phyloP scores from a whole-genome alignment of 2,888 invertebrate genomes.

The Leucophora obtusa region DNA sequence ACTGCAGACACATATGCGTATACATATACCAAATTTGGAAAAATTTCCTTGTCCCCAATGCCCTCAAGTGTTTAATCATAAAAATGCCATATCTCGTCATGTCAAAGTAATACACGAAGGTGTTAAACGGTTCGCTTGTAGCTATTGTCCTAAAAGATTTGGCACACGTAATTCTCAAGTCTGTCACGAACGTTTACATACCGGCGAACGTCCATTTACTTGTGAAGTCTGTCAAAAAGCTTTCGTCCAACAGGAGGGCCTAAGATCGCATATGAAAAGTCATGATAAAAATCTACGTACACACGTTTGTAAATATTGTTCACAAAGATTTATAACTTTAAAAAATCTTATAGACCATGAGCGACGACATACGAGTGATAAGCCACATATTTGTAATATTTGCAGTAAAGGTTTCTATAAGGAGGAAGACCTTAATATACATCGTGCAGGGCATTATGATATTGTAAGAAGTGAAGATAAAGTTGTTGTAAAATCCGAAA shows the following conservation, averaged over 20 bases:
- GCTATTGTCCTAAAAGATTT: conserved; percentile 72
- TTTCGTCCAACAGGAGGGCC: conserved; percentile 66
- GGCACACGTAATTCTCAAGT: conserved; percentile 73
- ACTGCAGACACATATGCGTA: conserved; percentile 73
- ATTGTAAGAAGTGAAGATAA: background rate
- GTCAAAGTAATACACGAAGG: conserved; percentile 75
- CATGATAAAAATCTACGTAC: conserved; percentile 68
- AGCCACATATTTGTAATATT: conserved; percentile 68
- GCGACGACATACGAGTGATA: conserved; percentile 68
- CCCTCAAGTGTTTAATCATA: conserved; percentile 74
- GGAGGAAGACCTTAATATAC: conserved; percentile 58
- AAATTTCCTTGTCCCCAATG: conserved; percentile 74
- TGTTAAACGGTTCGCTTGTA: conserved; percentile 71
- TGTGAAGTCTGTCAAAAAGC: conserved; percentile 66
- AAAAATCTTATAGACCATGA: conserved; percentile 69
- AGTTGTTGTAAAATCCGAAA: background rate
- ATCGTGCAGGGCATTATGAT: conserved; percentile 44
- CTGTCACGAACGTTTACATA: conserved; percentile 72
- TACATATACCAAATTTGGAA: conserved; percentile 73
- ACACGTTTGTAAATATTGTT: conserved; percentile 67
- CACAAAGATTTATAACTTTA: conserved; percentile 68
- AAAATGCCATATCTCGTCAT: conserved; percentile 71
- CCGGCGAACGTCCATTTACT: conserved; percentile 66
- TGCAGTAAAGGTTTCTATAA: conserved; percentile 68
- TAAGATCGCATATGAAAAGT: conserved; percentile 70